Percentiles rank a stretch among this genome's conserved stretches.
Evolutionary conservation across 2,888 invertebrate genomes (phyloP).

Genomic region (Drosophila pseudotakahashii): DNA sequence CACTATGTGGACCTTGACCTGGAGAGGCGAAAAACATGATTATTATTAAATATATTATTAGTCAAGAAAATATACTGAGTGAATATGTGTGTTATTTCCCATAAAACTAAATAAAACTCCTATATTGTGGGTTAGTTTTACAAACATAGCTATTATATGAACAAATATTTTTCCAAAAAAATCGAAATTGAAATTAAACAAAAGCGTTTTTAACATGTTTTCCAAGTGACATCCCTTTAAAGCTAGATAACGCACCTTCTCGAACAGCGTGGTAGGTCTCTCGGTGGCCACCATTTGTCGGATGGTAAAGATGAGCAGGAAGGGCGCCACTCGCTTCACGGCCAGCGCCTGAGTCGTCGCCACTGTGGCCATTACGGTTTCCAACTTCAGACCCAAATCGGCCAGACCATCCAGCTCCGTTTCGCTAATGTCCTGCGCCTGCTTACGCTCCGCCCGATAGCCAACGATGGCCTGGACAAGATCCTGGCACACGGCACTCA

Average conservation of each 20-base stretch:
- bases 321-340: slow-evolving; percentile 83
- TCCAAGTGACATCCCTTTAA: too few species aligned
- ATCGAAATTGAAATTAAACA: too few species aligned
- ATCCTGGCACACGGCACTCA: slow-evolving; percentile 80
- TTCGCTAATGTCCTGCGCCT: slow-evolving; percentile 65
- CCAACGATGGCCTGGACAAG: slow-evolving; percentile 81
- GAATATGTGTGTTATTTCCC: too few species aligned
- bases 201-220: too few species aligned
- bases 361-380: slow-evolving; percentile 78
- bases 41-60: background rate
- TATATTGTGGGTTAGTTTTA: background rate
- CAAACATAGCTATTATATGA: too few species aligned
- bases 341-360: slow-evolving; percentile 70
- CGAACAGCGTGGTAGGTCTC: slow-evolving; percentile 82
- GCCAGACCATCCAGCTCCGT: slow-evolving; percentile 79
- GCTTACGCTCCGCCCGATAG: slow-evolving; percentile 82
- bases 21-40: background rate
- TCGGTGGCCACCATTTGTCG: slow-evolving; percentile 82
- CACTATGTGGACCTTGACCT: slow-evolving; percentile 83
- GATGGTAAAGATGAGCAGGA: slow-evolving; percentile 80
- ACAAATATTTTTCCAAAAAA: too few species aligned
- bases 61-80: background rate
- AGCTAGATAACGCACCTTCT: slow-evolving; percentile 63
- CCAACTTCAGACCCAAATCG: slow-evolving; percentile 80
- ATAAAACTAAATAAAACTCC: background rate